Conservation (phyloP, 2,888 invertebrate genomes). For the Onchidella celtica region DNA sequence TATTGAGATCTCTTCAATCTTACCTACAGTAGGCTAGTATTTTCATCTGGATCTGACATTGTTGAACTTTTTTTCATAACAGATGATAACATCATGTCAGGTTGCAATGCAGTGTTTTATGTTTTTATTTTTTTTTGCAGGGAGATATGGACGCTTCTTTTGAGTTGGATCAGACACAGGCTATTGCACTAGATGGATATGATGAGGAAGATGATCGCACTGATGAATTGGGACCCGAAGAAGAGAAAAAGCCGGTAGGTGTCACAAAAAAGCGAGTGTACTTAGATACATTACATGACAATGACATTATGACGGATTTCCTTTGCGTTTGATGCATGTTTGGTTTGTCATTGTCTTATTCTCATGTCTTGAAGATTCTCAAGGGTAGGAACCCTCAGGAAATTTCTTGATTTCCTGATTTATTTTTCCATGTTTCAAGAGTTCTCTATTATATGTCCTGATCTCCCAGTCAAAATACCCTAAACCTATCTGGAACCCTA, state of each 20-base stretch:
- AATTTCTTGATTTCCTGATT: no score
- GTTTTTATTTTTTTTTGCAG: not conserved
- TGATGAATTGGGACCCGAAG: slow-evolving; percentile 57
- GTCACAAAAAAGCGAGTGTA: not conserved
- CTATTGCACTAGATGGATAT: slow-evolving; percentile 58
- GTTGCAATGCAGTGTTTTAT: not conserved
- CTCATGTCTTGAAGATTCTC: no score
- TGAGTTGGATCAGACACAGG: slow-evolving; percentile 72
- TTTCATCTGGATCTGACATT: no score
- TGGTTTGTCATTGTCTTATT: not conserved
- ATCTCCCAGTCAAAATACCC: no score
- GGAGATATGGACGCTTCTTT: not conserved
- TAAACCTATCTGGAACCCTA: no score
- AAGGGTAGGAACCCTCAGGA: no score
- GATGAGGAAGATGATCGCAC: slow-evolving; percentile 66
- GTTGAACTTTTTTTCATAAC: no score
- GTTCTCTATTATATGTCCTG: no score
- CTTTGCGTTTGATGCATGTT: not conserved
- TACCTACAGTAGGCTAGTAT: no score
- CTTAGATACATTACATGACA: not conserved
- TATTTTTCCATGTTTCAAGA: no score
- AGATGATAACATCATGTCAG: not conserved
- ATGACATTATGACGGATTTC: not conserved
- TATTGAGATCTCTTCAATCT: no score
- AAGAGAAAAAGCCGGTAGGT: slow-evolving; percentile 59